Conservation (phyloP, 2,113 vertebrate genomes). For the zebrafish (Danio rerio) region DNA sequence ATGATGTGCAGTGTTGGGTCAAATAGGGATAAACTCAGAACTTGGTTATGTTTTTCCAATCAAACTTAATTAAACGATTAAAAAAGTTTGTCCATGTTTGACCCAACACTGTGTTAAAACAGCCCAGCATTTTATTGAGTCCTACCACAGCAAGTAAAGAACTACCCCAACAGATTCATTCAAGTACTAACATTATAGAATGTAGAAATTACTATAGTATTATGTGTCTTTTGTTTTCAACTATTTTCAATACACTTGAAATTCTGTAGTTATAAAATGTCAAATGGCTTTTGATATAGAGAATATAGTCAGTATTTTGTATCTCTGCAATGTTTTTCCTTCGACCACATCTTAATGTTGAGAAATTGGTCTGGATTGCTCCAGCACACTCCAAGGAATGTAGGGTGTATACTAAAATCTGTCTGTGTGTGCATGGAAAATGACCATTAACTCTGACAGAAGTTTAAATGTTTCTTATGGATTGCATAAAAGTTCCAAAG, state of each 20-base stretch:
- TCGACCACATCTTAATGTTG: neutral
- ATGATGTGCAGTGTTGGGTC: too few species aligned
- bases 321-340: neutral
- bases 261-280: neutral
- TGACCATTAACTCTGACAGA: neutral
- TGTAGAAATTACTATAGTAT: too few species aligned
- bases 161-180: too few species aligned
- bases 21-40: too few species aligned
- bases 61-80: too few species aligned
- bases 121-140: too few species aligned
- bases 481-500: neutral
- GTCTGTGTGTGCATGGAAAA: neutral
- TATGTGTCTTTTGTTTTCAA: neutral
- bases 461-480: neutral
- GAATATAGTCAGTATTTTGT: neutral
- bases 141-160: too few species aligned
- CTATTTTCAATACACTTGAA: neutral
- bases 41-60: too few species aligned
- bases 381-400: conserved; percentile 34
- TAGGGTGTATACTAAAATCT: neutral
- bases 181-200: too few species aligned
- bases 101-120: too few species aligned
- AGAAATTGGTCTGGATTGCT: neutral
- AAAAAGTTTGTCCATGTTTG: too few species aligned
- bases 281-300: neutral